Evolutionary conservation across 2,113 vertebrate species (phyloP).

Genomic region (Tiliqua scincoides): DNA sequence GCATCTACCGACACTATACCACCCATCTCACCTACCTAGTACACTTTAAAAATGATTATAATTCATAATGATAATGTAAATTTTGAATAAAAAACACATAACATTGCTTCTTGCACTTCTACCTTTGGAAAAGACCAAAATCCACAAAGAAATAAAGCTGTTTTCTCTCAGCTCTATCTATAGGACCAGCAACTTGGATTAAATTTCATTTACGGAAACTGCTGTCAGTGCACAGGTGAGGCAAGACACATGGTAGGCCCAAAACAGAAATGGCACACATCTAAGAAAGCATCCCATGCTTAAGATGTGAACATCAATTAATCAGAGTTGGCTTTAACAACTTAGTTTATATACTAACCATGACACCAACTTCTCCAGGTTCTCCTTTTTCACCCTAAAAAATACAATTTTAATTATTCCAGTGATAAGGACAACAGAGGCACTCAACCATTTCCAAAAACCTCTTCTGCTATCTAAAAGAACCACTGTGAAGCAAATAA

Average conservation of each 20-base stretch:
- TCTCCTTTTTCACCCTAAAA: conserved; percentile 81
- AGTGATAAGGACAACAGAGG: not conserved
- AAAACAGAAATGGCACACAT: not conserved
- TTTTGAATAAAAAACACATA: too few relatives aligned
- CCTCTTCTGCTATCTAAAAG: not conserved
- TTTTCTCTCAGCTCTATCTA: too few relatives aligned
- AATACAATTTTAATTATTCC: not conserved
- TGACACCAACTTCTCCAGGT: conserved; percentile 77
- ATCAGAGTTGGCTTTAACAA: fast-evolving
- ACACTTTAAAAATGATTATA: too few relatives aligned
- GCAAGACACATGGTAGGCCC: not conserved
- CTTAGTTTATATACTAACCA: conserved; percentile 74
- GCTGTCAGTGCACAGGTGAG: too few relatives aligned
- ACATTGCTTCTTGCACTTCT: too few relatives aligned
- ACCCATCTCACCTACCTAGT: too few relatives aligned
- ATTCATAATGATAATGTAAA: too few relatives aligned
- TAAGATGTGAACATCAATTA: not conserved
- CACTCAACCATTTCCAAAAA: not conserved
- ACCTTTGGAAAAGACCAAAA: too few relatives aligned
- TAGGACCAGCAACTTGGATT: too few relatives aligned
- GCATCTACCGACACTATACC: too few relatives aligned
- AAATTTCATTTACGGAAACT: too few relatives aligned
- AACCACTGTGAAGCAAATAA: not conserved
- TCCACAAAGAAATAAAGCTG: too few relatives aligned
- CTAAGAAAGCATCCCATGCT: not conserved